These are phyloP conservation scores for Andrena bicolor DNA, from an alignment of 2,888 invertebrate species.

Conservation along the genomic window DNA sequence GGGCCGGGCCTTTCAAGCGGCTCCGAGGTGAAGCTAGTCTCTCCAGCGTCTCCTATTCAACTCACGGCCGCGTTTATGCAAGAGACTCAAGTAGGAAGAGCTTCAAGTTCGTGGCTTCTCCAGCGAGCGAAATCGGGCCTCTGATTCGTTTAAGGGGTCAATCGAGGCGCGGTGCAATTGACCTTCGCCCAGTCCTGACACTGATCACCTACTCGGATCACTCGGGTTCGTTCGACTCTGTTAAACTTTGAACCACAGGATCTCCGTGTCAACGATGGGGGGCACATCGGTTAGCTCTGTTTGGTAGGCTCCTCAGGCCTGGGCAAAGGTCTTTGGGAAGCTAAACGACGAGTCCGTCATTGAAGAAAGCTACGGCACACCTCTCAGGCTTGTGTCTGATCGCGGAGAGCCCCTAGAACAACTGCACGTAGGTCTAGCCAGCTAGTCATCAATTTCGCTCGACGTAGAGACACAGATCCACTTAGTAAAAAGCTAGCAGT, in stretches of 20 bases:
- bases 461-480: slow-evolving; percentile 14
- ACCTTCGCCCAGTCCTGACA: slow-evolving; percentile 2
- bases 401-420: neutral
- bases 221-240: neutral
- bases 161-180: slow-evolving; percentile 2
- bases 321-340: neutral
- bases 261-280: neutral
- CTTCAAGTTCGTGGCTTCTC: neutral
- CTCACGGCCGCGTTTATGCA: too few relatives aligned
- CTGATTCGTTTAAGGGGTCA: slow-evolving; percentile 1
- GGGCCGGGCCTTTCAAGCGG: neutral
- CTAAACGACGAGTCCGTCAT: neutral
- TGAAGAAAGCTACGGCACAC: slow-evolving; percentile 6
- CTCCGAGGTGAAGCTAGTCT: neutral
- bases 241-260: neutral
- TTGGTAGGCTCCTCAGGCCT: neutral
- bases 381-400: slow-evolving; percentile 23
- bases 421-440: slow-evolving; percentile 23
- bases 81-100: neutral
- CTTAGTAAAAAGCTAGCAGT: slow-evolving; percentile 76
- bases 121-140: neutral
- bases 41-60: neutral
- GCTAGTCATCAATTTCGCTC: slow-evolving; percentile 33
- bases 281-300: neutral
- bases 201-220: neutral